Base-by-base conservation (phyloP, 2,888 invertebrate species). In the Athalia circularis region DNA sequence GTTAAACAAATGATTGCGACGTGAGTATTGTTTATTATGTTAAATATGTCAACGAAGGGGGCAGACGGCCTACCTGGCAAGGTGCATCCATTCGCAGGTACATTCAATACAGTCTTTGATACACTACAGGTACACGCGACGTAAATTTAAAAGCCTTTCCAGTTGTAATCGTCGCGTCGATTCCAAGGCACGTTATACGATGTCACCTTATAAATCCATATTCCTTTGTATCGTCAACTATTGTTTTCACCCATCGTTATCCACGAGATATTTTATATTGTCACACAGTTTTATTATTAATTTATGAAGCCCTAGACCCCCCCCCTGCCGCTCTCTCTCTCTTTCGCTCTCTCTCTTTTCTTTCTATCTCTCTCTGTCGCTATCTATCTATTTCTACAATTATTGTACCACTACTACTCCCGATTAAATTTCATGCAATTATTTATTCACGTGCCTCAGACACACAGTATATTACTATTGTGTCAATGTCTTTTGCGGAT, bases 31-130 rank as follows among this genome's bases (percentile, higher is more conserved):
- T 75, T 75, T 75, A 75, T 75, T 75, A 62, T 64, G 75, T 52
- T 75, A 75, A 75, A 75, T 75, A 75, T 75, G 75, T 75, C 75
- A 75, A 75, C 50, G 57, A 45, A 59, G 45, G 62, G 75, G 75
- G 43, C 75, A 75, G 61, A 75, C 75, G 61, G 61, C 48, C 62
- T 75, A 75, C 75, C 75, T 75, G 75, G 75, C 75, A 75, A 75
- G 75, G 75, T 75, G 75, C 75, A 75, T 75, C 62, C 75, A 75
- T 75, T 62, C 75, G 50, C 75, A 75, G 75, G 75, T 75, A 72
- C 52, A 61, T 68, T 11, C 50, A 48, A 50, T 67, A 68, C 15
- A 45, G 59, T 59, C 15, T 59, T 59, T 57, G 9, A 9, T 47
- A 72, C 47, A 47, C 57, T 47, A 72, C 47, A 57, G 13, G 7